Base-by-base conservation (phyloP, 2,888 invertebrate species). In the Heliconius sara region DNA sequence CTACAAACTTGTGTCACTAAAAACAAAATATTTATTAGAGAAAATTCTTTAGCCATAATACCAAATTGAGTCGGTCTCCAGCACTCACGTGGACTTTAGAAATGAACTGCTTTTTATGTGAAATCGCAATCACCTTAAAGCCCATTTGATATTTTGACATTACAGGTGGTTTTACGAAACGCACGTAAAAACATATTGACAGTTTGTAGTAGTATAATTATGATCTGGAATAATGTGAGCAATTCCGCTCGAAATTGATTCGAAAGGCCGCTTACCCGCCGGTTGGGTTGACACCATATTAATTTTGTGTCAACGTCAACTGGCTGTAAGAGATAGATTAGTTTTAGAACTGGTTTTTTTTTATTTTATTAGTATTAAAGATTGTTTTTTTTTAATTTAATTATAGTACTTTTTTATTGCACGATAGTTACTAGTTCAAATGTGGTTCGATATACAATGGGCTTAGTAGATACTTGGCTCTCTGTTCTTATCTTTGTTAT, bases 271-370 rank as follows among this genome's bases (percentile, higher is more conserved):
- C 79, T 76, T 77, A 77, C 75, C 30, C 77, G 79, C 77, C 71
- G 72, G 76, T 79, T 79, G 70, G 67, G 76, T 80, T 82, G 78
- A 76, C 80, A 74, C 63, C n/a, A 39, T 73, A 78, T 78, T 80
- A 82, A 82, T 78, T 80, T 82, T 65, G 63, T 77, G 81, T 80
- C 78, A 80, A 82, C 78, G 78, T 78, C 80, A 71, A 60, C 47
- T 77, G 19, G 79, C 66, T 74, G 68, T 67, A 66, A 79, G 75
- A 77, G 47, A 76, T 77, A 72, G 66, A 65, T 57, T 73, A 66
- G 52, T 67, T 52, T 66, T 25, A 52, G 22, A 66, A 13, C n/a
- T 52, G 5, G n/a, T n/a, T 73, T 73, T 39, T n/a, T 73, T 73
- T 39, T 73, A 39, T 60, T 75, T 47, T 75, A 22, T 75, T 65